Conservation (phyloP, 1,140 invertebrate genomes). For the Alviniconcha marisindica region DNA sequence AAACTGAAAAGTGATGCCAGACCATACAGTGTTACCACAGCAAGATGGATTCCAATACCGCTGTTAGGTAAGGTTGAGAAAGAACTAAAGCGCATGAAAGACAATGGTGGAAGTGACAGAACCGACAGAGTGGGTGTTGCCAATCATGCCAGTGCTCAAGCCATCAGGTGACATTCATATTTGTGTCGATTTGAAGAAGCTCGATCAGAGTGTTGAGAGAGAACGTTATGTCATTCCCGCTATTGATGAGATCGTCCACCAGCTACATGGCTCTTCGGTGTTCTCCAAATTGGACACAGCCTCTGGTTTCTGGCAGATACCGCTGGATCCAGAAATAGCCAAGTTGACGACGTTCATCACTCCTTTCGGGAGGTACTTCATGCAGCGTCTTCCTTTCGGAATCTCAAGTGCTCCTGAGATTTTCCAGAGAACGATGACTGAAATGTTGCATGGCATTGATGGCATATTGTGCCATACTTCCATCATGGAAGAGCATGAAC, state of each 20-base stretch:
- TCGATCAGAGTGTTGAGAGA: neutral
- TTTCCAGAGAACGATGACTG: constrained; percentile 46
- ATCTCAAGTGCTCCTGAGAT: constrained; percentile 48
- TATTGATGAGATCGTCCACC: constrained; percentile 11
- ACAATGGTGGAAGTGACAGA: neutral
- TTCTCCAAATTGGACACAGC: constrained; percentile 43
- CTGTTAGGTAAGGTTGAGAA: constrained; percentile 15
- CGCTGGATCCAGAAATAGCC: constrained; percentile 27
- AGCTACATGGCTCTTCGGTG: constrained; percentile 22
- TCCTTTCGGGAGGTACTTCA: constrained; percentile 47
- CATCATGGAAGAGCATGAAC: too few relatives aligned
- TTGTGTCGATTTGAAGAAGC: neutral
- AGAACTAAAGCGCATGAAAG: constrained; percentile 29
- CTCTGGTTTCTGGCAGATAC: constrained; percentile 47
- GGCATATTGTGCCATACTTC: too few relatives aligned
- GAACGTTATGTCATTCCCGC: constrained; percentile 1
- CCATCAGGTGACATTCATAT: neutral
- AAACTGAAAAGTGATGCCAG: neutral
- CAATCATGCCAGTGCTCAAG: constrained; percentile 11
- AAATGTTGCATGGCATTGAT: constrained; percentile 39
- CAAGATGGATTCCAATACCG: neutral
- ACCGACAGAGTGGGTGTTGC: constrained; percentile 20
- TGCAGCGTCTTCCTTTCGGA: constrained; percentile 50
- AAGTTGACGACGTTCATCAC: constrained; percentile 55
- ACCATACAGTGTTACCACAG: constrained; percentile 6